Evolutionary conservation across 2,113 vertebrate species (phyloP), one percentile per base, ranked within the genome.

Genomic region (Hoplias malabaricus): DNA sequence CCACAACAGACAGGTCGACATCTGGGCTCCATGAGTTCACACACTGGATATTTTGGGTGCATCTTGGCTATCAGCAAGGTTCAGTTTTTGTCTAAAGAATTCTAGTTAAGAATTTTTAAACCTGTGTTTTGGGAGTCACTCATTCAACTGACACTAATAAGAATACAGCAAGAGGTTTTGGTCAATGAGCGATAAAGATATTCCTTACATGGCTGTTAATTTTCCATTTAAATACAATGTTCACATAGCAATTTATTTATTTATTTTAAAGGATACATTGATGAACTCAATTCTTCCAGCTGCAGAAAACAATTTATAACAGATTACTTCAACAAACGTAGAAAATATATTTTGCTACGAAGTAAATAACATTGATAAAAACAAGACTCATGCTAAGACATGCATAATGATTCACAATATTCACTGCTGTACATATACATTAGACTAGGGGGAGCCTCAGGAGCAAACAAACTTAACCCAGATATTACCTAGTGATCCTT

Each of bases 241-340:
- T 38, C 14, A 29, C 2, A 34, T 12, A n/a, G 23, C 6, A 10
- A 63, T 16, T 16, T 9, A 67, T 14, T 2, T 4, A 38, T 23
- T 27, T 50, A n/a, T 38, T 19, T 56, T 11, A 90, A 98, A 98
- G 96, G 98, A 99, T 99, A 99, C 98, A 99, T 99, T 7, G 98
- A 98, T 78, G 96, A 95, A 93, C 98, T 99, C 84, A 99, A 89
- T 91, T 99, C 98, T 93, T 99, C 97, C 65, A 99, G 93, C 98
- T 99, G 92, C 66, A 93, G 91, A 79, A 54, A 63, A 77, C n/a
- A n/a, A n/a, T n/a, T n/a, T n/a, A n/a, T n/a, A n/a, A n/a, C n/a
- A n/a, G n/a, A n/a, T n/a, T n/a, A n/a, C n/a, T n/a, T n/a, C n/a
- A n/a, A n/a, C n/a, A n/a, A n/a, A n/a, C n/a, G n/a, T n/a, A n/a